A percentile compares a stretch with the other conserved stretches of the same genome.
phyloP scores from a whole-genome alignment of 2,888 invertebrate genomes.

The Pyrgus malvae region DNA sequence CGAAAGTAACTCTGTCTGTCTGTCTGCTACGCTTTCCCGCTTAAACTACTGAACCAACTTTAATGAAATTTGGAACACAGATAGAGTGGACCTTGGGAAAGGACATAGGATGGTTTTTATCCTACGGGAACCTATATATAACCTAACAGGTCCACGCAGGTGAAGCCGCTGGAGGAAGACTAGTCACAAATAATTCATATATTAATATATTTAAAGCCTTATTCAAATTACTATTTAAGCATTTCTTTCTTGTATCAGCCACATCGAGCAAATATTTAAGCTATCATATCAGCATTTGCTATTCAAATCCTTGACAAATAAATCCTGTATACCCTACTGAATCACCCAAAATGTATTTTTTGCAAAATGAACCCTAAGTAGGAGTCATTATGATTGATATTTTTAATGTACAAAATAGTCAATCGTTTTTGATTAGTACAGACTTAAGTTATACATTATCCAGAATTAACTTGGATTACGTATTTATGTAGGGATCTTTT shows the following conservation, averaged over 20 bases:
- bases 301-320: slow-evolving; percentile 56
- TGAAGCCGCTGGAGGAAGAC: too few relatives aligned
- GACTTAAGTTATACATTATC: slow-evolving; percentile 10
- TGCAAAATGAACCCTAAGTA: not conserved
- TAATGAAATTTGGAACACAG: too few relatives aligned
- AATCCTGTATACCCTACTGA: slow-evolving; percentile 26
- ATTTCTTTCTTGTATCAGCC: slow-evolving; percentile 10
- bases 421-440: slow-evolving; percentile 7
- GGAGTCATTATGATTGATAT: not conserved
- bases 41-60: too few relatives aligned
- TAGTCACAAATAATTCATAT: too few relatives aligned
- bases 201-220: too few relatives aligned
- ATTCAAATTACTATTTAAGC: slow-evolving; percentile 17
- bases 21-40: too few relatives aligned
- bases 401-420: not conserved
- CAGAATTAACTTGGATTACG: slow-evolving; percentile 7
- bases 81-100: too few relatives aligned
- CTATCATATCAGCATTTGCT: slow-evolving; percentile 57
- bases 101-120: too few relatives aligned
- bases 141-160: too few relatives aligned
- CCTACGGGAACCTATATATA: too few relatives aligned
- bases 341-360: not conserved
- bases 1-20: too few relatives aligned
- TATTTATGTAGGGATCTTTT: not conserved
- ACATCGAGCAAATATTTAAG: slow-evolving; percentile 50